Base-by-base conservation (phyloP, 2,113 vertebrate species). In the Pithys albifrons region DNA sequence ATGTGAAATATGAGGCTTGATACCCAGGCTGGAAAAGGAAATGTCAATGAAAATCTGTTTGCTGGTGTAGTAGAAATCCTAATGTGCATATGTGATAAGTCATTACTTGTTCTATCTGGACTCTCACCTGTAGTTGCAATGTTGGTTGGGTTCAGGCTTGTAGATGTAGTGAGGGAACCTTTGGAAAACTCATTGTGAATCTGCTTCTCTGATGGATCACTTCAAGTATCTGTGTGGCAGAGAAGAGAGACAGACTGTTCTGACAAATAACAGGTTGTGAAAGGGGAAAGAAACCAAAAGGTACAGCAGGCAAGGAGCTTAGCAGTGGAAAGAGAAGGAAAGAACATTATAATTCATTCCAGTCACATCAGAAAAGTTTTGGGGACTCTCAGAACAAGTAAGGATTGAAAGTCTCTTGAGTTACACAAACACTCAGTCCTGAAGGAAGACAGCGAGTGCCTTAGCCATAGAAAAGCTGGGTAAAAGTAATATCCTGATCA, bases 1-100 rank as follows among this genome's bases (percentile, higher is more conserved):
- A 69, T 58, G 55, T 89, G 91, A 94, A 97, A 96, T 83, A 89
- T 10, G 86, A 89, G 51, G 72, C 95, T 95, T 96, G 77, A 91
- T 75, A 93, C 45, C 33, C 58, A 81, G 67, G 31, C 14, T 95
- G 64, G 55, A 88, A 85, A 78, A 80, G 62, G 79, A 91, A 93
- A 76, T 54, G 23, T 61, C 72, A 96, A 64, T 58, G 79, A 77
- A 91, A 96, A 78, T 35, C 16, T 57, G 33, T 75, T 91, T 3
- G 8, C 39, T 86, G 62, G 43, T 66, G n/a, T 51, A 62, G 85
- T 52, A 77, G 85, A 69, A 94, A 62, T 69, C 43, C 51, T 85
- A 45, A 67, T 2, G 5, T 41, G 55, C 46, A 2, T 20, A 15
- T 10, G 7, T 73, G 77, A 29, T 75, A 94, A 67, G 46, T 58